Conservation (phyloP, 2,888 invertebrate species). For the Lochmaea crataegi region DNA sequence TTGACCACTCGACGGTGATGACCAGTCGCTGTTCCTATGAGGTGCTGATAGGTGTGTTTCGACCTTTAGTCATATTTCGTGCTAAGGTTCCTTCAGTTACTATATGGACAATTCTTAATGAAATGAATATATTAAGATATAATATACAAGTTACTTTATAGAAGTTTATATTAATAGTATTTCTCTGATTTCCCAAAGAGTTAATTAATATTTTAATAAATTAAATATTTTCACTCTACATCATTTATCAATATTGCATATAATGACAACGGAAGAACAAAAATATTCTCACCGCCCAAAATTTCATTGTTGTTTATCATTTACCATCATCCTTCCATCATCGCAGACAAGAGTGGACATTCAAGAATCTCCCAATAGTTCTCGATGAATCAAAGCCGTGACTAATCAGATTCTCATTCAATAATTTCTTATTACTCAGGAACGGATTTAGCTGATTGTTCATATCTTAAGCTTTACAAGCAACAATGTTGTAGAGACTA, state of each 20-base stretch:
- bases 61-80: too few relatives aligned
- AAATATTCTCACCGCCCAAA: background rate
- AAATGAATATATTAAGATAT: too few relatives aligned
- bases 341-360: background rate
- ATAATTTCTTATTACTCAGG: background rate
- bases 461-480: too few relatives aligned
- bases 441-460: background rate
- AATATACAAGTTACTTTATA: too few relatives aligned
- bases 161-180: too few relatives aligned
- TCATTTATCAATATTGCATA: constrained; percentile 15
- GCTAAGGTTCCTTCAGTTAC: too few relatives aligned
- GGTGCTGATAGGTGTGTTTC: too few relatives aligned
- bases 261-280: constrained; percentile 2
- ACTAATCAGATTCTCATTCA: constrained; percentile 31
- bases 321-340: constrained; percentile 4
- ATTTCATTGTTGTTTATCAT: constrained; percentile 2
- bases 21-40: too few relatives aligned
- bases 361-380: constrained; percentile 7
- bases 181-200: background rate
- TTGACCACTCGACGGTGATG: too few relatives aligned
- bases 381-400: constrained; percentile 23
- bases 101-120: too few relatives aligned
- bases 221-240: background rate
- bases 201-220: background rate
- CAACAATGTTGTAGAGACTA: too few relatives aligned